phyloP scores from a whole-genome alignment of 2,888 invertebrate species.

The Stenchaetothrips biformis region DNA sequence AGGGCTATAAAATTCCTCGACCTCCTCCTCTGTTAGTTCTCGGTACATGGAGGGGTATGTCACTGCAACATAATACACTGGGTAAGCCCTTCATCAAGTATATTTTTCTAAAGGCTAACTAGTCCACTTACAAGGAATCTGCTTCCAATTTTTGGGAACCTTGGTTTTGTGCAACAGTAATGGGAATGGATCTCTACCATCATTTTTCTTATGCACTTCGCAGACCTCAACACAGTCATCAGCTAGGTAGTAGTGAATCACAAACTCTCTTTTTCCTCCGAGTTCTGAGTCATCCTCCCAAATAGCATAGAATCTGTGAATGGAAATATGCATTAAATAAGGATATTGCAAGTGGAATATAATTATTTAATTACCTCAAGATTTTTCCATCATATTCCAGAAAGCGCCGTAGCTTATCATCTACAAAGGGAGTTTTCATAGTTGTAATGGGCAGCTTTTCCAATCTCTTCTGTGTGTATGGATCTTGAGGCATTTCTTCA shows the following conservation, averaged over 20 bases:
- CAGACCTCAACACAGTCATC: slow-evolving; percentile 77
- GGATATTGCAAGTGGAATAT: slow-evolving; percentile 28
- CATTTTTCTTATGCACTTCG: slow-evolving; percentile 61
- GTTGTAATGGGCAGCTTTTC: slow-evolving; percentile 27
- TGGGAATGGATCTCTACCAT: slow-evolving; percentile 72
- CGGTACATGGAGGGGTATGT: slow-evolving; percentile 61
- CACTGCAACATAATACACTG: slow-evolving; percentile 43
- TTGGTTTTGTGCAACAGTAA: slow-evolving; percentile 68
- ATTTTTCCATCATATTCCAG: slow-evolving; percentile 75
- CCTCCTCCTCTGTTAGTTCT: slow-evolving; percentile 66
- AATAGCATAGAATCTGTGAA: slow-evolving; percentile 46
- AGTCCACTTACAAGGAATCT: slow-evolving; percentile 49
- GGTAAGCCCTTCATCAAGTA: neutral
- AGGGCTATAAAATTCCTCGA: slow-evolving; percentile 71
- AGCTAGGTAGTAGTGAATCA: slow-evolving; percentile 69
- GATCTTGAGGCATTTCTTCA: slow-evolving; percentile 67
- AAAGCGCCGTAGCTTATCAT: slow-evolving; percentile 64
- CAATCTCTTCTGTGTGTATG: slow-evolving; percentile 53
- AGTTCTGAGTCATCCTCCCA: slow-evolving; percentile 44
- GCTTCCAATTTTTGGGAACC: slow-evolving; percentile 68
- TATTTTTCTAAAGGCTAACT: no score
- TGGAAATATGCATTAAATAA: neutral
- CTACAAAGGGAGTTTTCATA: slow-evolving; percentile 49
- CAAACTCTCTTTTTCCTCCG: slow-evolving; percentile 38
- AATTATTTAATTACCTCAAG: slow-evolving; percentile 52